Evolutionary conservation across 2,113 vertebrate genomes (phyloP).

Genomic region (Sclerurus mexicanus): DNA sequence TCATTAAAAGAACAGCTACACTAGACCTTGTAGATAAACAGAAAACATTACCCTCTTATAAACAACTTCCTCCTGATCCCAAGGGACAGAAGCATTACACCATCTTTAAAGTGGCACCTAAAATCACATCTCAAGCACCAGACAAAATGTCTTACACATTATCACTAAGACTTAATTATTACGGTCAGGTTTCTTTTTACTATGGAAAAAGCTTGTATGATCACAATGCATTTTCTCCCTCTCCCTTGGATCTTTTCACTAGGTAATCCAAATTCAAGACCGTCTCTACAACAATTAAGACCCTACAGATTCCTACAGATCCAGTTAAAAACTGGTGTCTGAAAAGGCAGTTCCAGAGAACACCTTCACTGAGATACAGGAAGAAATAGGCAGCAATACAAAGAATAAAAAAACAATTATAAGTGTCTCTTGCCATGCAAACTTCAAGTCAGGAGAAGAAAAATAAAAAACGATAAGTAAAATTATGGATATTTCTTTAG

Average conservation of each 20-base stretch:
- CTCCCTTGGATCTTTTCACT: background rate
- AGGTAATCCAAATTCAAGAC: background rate
- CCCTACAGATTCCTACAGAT: background rate
- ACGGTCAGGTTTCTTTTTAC: background rate
- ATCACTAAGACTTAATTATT: background rate
- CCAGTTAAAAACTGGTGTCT: background rate
- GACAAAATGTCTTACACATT: background rate
- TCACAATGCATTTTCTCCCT: background rate
- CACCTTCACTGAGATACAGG: background rate
- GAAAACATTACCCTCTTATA: background rate
- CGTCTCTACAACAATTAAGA: background rate
- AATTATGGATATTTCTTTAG: background rate
- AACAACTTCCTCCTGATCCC: background rate
- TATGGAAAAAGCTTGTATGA: background rate
- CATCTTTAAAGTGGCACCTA: background rate
- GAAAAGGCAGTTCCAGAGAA: background rate
- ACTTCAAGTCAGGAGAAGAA: background rate
- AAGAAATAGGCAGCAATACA: background rate
- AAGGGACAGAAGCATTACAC: background rate
- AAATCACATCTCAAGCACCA: background rate
- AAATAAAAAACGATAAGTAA: background rate
- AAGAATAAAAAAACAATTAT: background rate
- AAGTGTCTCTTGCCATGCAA: background rate
- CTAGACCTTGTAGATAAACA: background rate
- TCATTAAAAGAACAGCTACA: background rate